These are phyloP conservation scores for Enoplosus armatus DNA, from an alignment of 2,797 vertebrate species.

Conservation along the genomic window DNA sequence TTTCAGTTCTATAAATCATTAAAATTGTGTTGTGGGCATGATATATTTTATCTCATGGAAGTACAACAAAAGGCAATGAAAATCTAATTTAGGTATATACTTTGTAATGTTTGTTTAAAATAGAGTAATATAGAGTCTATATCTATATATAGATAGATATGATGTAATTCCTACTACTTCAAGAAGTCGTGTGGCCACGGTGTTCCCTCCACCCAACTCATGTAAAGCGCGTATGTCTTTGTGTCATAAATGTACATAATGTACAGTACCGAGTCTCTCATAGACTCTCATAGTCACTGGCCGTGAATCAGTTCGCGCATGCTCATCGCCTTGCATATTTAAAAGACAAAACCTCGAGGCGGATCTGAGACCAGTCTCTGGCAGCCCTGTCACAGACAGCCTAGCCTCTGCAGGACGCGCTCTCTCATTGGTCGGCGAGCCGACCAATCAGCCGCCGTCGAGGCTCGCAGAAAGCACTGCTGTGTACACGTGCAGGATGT, in stretches of 20 bases:
- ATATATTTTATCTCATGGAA: not conserved
- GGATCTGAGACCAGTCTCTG: constrained; percentile 35
- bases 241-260: constrained; percentile 29
- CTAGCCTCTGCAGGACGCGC: not conserved
- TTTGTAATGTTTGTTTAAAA: too few species aligned
- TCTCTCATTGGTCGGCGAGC: constrained; percentile 67
- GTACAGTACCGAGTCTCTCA: not conserved
- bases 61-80: not conserved
- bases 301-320: constrained; percentile 20
- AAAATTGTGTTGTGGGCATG: not conserved
- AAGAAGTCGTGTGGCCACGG: not conserved
- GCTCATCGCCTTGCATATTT: not conserved
- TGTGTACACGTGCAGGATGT: constrained; percentile 78
- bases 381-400: not conserved
- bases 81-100: not conserved
- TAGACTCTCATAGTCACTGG: not conserved
- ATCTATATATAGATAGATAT: too few species aligned
- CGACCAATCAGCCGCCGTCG: constrained; percentile 71
- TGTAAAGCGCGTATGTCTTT: not conserved
- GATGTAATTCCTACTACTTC: not conserved
- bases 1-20: not conserved
- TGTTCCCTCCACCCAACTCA: not conserved
- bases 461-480: constrained; percentile 70
- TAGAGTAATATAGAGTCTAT: too few species aligned
- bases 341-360: not conserved